Evolutionary conservation across 2,797 vertebrate genomes (phyloP), one percentile per base, ranked within the genome.

Genomic region (Sphaeramia orbicularis): DNA sequence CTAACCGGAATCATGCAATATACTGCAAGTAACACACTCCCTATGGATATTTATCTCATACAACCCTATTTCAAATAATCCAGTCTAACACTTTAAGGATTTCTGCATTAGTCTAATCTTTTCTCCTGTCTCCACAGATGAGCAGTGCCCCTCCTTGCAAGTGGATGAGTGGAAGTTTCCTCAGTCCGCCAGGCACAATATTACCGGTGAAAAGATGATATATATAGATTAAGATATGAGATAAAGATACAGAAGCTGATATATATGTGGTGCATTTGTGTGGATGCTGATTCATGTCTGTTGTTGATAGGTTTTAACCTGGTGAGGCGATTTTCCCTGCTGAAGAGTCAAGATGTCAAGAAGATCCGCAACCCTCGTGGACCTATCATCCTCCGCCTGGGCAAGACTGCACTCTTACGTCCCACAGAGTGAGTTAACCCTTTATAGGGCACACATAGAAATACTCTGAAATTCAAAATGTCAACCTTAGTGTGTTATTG

Each of bases 251-350:
- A n/a, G 41, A 19, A 49, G 27, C 38, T 10, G 50, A 41, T 10
- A 27, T 15, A 36, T 7, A 38, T 53, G 4, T 7, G 41, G 30
- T 60, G 43, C 47, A 38, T 79, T 44, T 10, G 9, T 13, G 13
- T 49, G 14, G 41, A 35, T 57, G 43, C 60, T 86, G 49, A 88
- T 56, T 7, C 50, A 42, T 71, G 40, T 5, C 12, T n/a, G 74
- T 59, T 45, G 10, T 77, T 65, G 15, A 27, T 88, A 99, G 98
- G 98, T 75, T 99, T 97, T 91, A 98, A 97, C 92, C 91, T 99
- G 80, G 94, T 98, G 51, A 95, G 91, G 51, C 92, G 93, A 50
- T 98, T 99, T 53, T 95, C 92, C 21, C 92, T 99, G 86, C 86
- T 96, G 84, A 98, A 95, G 92, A 96, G 84, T 42, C 73, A 93